Conservation (phyloP, 37 sponge, comb jelly and placozoan genomes). For the Sycon ciliatum region DNA sequence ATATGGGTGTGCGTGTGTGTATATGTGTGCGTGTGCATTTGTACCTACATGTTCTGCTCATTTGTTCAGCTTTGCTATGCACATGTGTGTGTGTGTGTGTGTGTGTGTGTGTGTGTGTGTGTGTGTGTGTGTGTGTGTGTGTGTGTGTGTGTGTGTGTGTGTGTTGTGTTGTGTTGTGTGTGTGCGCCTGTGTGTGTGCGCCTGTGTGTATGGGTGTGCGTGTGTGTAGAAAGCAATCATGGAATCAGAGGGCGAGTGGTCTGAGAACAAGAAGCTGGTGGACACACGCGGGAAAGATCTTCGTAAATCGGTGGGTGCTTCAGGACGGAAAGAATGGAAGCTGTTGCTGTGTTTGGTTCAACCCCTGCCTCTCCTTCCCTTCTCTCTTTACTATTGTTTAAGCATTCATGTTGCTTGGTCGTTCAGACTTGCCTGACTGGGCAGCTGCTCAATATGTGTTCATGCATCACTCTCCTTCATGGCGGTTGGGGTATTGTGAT, state of each 20-base stretch:
- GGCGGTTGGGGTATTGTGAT: neutral
- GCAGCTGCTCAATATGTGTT: too few species aligned
- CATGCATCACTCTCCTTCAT: neutral
- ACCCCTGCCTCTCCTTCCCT: too few species aligned
- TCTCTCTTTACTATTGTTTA: too few species aligned
- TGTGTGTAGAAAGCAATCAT: slow-evolving; percentile 64
- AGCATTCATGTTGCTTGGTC: too few species aligned
- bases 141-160: neutral
- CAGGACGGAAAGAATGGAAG: neutral
- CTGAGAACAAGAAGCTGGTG: slow-evolving; percentile 79
- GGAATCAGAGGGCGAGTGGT: slow-evolving; percentile 86
- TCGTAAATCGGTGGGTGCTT: slow-evolving; percentile 21
- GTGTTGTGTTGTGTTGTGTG: neutral
- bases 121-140: neutral
- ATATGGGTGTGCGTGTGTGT: too few species aligned
- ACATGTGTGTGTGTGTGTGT: neutral
- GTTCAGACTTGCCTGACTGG: too few species aligned
- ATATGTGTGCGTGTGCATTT: too few species aligned
- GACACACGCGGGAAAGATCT: slow-evolving; percentile 69
- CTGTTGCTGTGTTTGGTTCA: too few species aligned
- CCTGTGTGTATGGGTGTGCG: neutral
- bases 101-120: neutral
- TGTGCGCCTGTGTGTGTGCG: neutral
- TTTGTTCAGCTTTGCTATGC: too few species aligned
- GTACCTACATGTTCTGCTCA: too few species aligned